A percentile compares a stretch with the other conserved stretches of the same genome.
Conservation (phyloP, 2,888 invertebrate genomes). For the Hecatera dysodea region DNA sequence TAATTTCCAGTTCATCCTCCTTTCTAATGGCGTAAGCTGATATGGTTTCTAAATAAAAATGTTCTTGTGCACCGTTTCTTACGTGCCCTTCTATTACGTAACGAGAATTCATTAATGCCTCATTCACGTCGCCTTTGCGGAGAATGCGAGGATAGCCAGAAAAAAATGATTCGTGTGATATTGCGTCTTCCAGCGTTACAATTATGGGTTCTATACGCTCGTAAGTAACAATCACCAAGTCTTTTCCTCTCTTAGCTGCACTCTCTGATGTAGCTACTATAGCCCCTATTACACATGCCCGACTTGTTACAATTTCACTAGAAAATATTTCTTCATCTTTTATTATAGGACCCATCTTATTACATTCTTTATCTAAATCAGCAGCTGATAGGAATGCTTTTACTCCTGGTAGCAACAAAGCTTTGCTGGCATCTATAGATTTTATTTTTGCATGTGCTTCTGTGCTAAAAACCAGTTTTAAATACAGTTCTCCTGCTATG, state of each 20-base stretch:
- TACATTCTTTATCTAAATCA: slow-evolving; percentile 93
- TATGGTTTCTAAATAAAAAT: slow-evolving; percentile 97
- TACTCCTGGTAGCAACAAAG: slow-evolving; percentile 94
- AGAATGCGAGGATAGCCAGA: slow-evolving; percentile 89
- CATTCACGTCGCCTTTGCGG: slow-evolving; percentile 92
- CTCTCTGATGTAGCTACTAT: slow-evolving; percentile 94
- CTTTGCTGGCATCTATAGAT: slow-evolving; percentile 94
- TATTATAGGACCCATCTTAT: slow-evolving; percentile 93
- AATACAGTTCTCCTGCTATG: slow-evolving; percentile 93
- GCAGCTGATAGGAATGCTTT: slow-evolving; percentile 93
- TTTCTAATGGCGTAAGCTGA: slow-evolving; percentile 92
- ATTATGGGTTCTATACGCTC: slow-evolving; percentile 95
- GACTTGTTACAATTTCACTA: slow-evolving; percentile 93
- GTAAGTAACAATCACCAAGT: slow-evolving; percentile 94
- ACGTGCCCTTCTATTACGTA: slow-evolving; percentile 93
- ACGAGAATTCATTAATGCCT: slow-evolving; percentile 92
- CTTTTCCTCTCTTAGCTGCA: slow-evolving; percentile 95
- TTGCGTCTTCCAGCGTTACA: slow-evolving; percentile 96
- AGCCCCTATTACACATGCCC: slow-evolving; percentile 95
- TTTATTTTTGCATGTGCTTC: slow-evolving; percentile 95
- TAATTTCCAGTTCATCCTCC: slow-evolving; percentile 96
- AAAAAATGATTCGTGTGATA: slow-evolving; percentile 93
- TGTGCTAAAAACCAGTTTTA: slow-evolving; percentile 94
- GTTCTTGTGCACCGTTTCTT: slow-evolving; percentile 95
- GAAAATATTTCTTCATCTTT: slow-evolving; percentile 97